Evolutionary conservation across 1,140 invertebrate genomes (phyloP), one percentile per base, ranked within the genome.

Genomic region (Thalassaphorura encarpata): DNA sequence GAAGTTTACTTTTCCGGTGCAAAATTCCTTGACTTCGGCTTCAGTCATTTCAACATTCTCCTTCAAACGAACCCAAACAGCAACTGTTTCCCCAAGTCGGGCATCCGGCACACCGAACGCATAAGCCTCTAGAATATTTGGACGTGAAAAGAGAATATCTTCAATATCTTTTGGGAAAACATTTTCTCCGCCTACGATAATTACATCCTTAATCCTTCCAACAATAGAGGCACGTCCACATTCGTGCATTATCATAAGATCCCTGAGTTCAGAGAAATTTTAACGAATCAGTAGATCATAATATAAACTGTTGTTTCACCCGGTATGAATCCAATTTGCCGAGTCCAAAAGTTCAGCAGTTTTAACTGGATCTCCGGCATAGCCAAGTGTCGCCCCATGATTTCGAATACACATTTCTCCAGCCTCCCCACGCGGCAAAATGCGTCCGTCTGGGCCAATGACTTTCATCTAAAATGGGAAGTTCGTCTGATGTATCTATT

Each of bases 241-340:
- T n/a, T n/a, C n/a, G n/a, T n/a, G n/a, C n/a, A n/a, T n/a, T n/a
- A n/a, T n/a, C 4, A 29, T 49, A 36, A 13, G 15, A 5, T 49
- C 28, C 28, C 23, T 24, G 27, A 49, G 6, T 16, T 23, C 6
- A 15, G 46, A 26, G 8, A 49, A 11, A 55, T 5, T 55, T 6
- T 23, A 15, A 33, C 19, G 13, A 19, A 16, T 16, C 45, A 16
- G 31, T 23, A 5, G 18, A 28, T 57, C 21, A 15, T 5, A 33
- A 2, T 26, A 21, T n/a, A 59, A 78, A 81, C 67, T 77, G 78
- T 1, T 72, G 80, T 80, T 16, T 29, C 76, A 89, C 87, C 92
- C 94, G 18, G 90, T 94, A 66, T 80, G 80, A 8, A 95, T 76
- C 95, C 95, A 97, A n/a, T 80, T 73, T 40, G 87, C 85, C 3